Evolutionary conservation across 1,140 invertebrate genomes (phyloP), one percentile per base, ranked within the genome.

Genomic region (Cepaea nemoralis): DNA sequence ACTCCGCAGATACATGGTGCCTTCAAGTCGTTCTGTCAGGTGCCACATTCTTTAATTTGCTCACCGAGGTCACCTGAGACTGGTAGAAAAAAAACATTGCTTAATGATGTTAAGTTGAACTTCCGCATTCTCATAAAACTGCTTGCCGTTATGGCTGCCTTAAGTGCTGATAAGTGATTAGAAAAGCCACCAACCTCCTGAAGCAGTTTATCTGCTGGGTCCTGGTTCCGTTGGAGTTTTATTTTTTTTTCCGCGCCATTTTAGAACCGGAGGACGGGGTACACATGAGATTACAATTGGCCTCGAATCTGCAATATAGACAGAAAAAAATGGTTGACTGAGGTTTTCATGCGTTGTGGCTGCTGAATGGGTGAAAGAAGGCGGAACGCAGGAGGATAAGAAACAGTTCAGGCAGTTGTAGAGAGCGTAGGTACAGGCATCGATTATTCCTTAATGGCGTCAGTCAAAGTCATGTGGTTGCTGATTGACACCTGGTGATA

Each of bases 21-120:
- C n/a, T n/a, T n/a, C n/a, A n/a, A n/a, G n/a, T n/a, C 42, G 19
- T 10, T 45, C 19, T 45, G 42, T 45, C 42, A 45, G 8, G 42
- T 45, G 19, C 8, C 42, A 45, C 19, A 45, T 45, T 45, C 19
- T 8, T 45, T n/a, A n/a, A n/a, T n/a, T 48, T 12, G 45, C 45
- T 48, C 33, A 6, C 59, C 16, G 33, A 6, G 19, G 16, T 5
- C 59, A 63, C n/a, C 59, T 31, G 59, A 31, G 16, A 10, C 59
- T 63, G 59, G 33, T 31, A 27, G n/a, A 31, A 10, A 31, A 31
- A 10, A 31, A 22, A 63, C 33, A 31, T 63, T 63, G n/a, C 33
- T 63, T 63, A 63, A 63, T 63, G 59, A 10, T 63, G 27, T 22
- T 63, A 63, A 63, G 59, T 63, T 63, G 59, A 63, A 63, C 59